phyloP scores from a whole-genome alignment of 2,888 invertebrate species.

The Micropterix aruncella region DNA sequence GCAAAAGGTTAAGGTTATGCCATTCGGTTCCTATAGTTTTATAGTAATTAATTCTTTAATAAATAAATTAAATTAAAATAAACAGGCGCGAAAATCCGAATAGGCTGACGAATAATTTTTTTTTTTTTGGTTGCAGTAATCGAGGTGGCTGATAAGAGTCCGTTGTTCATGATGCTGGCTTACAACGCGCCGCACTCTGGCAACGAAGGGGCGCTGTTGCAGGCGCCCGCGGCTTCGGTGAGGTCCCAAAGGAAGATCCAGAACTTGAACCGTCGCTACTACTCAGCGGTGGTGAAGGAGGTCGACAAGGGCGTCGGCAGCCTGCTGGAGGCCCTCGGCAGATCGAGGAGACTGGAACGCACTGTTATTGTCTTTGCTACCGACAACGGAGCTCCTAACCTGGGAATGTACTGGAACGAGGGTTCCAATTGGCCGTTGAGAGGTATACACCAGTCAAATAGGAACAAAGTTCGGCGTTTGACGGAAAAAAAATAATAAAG shows the following conservation, averaged over 20 bases:
- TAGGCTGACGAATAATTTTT: too few relatives aligned
- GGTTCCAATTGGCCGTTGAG: constrained; percentile 71
- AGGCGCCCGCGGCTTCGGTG: constrained; percentile 57
- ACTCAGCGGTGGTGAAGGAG: constrained; percentile 68
- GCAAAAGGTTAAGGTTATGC: too few relatives aligned
- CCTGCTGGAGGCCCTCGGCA: constrained; percentile 51
- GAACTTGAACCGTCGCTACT: background rate
- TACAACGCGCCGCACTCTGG: constrained; percentile 72
- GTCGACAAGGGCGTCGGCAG: constrained; percentile 76
- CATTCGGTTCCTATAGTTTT: too few relatives aligned
- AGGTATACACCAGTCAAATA: too few relatives aligned
- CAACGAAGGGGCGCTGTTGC: constrained; percentile 52
- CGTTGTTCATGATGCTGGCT: constrained; percentile 66
- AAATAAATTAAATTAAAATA: too few relatives aligned
- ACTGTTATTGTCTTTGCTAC: constrained; percentile 76
- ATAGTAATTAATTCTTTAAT: too few relatives aligned
- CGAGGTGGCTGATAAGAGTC: constrained; percentile 38
- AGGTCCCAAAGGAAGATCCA: constrained; percentile 38
- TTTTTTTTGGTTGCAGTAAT: constrained; percentile 47
- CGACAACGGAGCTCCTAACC: constrained; percentile 77
- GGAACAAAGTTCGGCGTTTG: too few relatives aligned
- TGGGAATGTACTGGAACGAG: constrained; percentile 54
- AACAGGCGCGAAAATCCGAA: too few relatives aligned
- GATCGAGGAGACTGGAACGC: constrained; percentile 57
- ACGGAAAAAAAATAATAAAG: too few relatives aligned